Evolutionary conservation across 2,888 invertebrate species (phyloP).

Genomic region (Meta bourneti): DNA sequence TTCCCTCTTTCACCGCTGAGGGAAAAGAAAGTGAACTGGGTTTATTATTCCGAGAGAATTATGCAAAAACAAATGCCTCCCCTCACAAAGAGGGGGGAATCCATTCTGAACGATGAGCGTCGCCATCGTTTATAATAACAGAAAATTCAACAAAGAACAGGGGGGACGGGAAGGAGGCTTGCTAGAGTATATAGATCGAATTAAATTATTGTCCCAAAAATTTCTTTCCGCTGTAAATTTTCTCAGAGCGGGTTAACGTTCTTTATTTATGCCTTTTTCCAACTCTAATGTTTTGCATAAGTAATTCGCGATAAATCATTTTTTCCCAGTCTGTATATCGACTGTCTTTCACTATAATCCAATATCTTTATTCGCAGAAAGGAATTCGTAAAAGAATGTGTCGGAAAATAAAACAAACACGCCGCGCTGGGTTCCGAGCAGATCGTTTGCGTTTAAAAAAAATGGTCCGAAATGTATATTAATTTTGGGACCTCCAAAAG

Average conservation of each 20-base stretch:
- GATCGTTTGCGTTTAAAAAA: slow-evolving; percentile 25
- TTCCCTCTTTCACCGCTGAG: background rate
- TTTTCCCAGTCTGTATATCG: slow-evolving; percentile 34
- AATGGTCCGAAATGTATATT: slow-evolving; percentile 37
- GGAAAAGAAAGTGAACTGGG: background rate
- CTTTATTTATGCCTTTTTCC: slow-evolving; percentile 40
- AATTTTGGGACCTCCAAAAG: slow-evolving; percentile 20
- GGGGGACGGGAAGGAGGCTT: background rate
- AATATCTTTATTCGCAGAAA: slow-evolving; percentile 21
- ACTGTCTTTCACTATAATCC: slow-evolving; percentile 38
- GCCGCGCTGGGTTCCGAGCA: background rate
- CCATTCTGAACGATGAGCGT: slow-evolving; percentile 15
- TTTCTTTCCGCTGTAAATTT: slow-evolving; percentile 34
- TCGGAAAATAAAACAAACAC: background rate
- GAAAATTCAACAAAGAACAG: slow-evolving; percentile 40
- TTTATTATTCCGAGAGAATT: slow-evolving; percentile 16
- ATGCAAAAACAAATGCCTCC: slow-evolving; percentile 40
- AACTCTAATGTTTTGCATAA: slow-evolving; percentile 50
- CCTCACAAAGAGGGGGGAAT: background rate
- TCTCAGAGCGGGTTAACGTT: slow-evolving; percentile 27
- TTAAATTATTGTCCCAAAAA: slow-evolving; percentile 65
- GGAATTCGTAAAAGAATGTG: slow-evolving; percentile 15
- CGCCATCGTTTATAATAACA: slow-evolving; percentile 58
- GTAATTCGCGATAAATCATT: slow-evolving; percentile 67
- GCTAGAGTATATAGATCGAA: slow-evolving; percentile 54